Percentiles rank a stretch among this genome's conserved stretches.
Evolutionary conservation across 2,888 invertebrate species (phyloP).

Genomic region (Steinernema hermaphroditum): DNA sequence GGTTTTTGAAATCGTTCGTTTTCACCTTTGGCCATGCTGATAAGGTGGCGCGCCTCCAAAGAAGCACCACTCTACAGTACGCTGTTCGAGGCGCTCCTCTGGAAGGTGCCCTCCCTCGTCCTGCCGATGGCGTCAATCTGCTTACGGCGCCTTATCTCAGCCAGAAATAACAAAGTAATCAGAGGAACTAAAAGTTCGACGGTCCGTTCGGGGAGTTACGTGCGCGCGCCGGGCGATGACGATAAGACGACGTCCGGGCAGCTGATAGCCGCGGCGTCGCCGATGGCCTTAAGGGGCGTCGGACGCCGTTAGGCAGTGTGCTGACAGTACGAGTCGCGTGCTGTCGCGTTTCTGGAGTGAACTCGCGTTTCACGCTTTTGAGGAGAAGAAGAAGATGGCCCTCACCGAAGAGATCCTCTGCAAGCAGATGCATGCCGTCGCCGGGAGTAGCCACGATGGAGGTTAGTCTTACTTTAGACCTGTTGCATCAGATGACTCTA

Average conservation of each 20-base stretch:
- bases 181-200: slow-evolving; percentile 5
- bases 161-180: no score
- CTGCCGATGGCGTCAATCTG: background rate
- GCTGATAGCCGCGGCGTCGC: slow-evolving; percentile 19
- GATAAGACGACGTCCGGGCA: slow-evolving; percentile 17
- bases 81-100: no score
- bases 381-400: slow-evolving; percentile 5
- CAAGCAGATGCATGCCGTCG: slow-evolving; percentile 25
- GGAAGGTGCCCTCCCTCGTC: background rate
- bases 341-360: background rate
- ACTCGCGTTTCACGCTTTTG: background rate
- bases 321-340: slow-evolving; percentile 27
- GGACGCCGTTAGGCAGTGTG: background rate
- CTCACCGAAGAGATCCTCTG: slow-evolving; percentile 16
- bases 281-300: background rate
- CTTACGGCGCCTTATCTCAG: background rate
- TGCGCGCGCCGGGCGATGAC: slow-evolving; percentile 7
- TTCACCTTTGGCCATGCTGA: slow-evolving; percentile 4
- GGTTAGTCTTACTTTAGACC: background rate
- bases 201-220: background rate
- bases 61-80: slow-evolving; percentile 8
- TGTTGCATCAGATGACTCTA: background rate
- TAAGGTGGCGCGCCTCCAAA: background rate
- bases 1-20: slow-evolving; percentile 2
- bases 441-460: background rate